Evolutionary conservation across 2,888 invertebrate genomes (phyloP).

Genomic region (Pachliopta kotzebuea): DNA sequence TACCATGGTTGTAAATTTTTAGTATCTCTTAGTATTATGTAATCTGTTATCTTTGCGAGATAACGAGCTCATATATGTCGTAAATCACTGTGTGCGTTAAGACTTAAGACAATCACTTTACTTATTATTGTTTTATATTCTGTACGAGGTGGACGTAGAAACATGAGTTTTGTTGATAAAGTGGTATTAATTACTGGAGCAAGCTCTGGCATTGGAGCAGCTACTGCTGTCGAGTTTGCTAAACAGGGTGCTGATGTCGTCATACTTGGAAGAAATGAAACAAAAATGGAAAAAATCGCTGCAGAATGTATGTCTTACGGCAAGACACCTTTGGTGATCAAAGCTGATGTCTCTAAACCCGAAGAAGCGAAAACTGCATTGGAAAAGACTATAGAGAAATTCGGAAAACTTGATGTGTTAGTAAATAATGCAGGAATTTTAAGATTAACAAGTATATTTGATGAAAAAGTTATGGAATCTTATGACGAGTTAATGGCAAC

Average conservation of each 20-base stretch:
- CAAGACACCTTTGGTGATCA: conserved; percentile 35
- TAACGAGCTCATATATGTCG: neutral
- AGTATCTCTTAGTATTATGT: neutral
- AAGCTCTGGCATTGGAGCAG: conserved; percentile 55
- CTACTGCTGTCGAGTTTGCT: conserved; percentile 44
- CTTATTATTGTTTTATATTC: neutral
- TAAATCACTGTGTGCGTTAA: neutral
- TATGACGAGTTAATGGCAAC: conserved; percentile 38
- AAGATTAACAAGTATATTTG: conserved; percentile 29
- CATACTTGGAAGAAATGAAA: conserved; percentile 46
- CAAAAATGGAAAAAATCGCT: conserved; percentile 38
- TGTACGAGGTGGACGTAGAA: neutral
- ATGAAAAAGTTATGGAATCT: conserved; percentile 32
- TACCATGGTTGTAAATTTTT: neutral
- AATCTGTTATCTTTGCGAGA: neutral
- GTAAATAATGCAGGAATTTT: conserved; percentile 45
- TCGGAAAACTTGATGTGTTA: conserved; percentile 42
- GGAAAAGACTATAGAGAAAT: conserved; percentile 37
- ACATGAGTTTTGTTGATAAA: conserved; percentile 43
- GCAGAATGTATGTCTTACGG: conserved; percentile 32
- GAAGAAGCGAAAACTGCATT: conserved; percentile 37
- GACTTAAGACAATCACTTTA: neutral
- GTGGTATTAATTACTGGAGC: conserved; percentile 50
- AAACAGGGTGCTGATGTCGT: conserved; percentile 46
- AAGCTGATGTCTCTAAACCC: conserved; percentile 40